Conservation (phyloP, 2,888 invertebrate genomes). For the Thymelicus lineola region DNA sequence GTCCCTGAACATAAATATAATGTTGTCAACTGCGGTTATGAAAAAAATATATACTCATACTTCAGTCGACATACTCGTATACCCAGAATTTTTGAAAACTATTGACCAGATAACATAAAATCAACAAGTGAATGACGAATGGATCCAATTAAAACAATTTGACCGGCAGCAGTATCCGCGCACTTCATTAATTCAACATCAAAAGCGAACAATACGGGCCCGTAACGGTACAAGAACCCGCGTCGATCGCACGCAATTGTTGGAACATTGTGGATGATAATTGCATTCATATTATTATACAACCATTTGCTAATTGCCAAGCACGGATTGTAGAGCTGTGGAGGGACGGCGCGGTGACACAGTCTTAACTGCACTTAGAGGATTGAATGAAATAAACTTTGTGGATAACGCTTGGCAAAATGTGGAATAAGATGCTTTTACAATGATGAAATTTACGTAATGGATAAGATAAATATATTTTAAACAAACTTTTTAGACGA, state of each 20-base stretch:
- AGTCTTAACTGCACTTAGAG: neutral
- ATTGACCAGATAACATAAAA: neutral
- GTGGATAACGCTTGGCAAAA: too few species aligned
- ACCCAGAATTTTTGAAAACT: neutral
- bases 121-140: constrained; percentile 26
- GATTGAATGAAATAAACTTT: neutral
- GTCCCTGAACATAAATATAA: neutral
- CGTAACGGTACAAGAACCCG: constrained; percentile 24
- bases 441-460: too few species aligned
- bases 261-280: constrained; percentile 21
- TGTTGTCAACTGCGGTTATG: neutral
- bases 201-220: constrained; percentile 26
- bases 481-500: too few species aligned
- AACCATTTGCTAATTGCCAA: constrained; percentile 2
- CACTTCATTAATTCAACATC: constrained; percentile 34
- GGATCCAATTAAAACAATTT: constrained; percentile 32
- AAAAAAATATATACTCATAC: neutral
- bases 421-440: too few species aligned
- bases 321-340: constrained; percentile 1
- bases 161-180: constrained; percentile 9
- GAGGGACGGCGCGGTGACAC: neutral
- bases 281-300: constrained; percentile 9
- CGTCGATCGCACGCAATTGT: constrained; percentile 14
- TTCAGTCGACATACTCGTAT: constrained; percentile 1
- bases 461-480: too few species aligned